phyloP scores from a whole-genome alignment of 1,140 invertebrate species.

The Nylanderia fulva region DNA sequence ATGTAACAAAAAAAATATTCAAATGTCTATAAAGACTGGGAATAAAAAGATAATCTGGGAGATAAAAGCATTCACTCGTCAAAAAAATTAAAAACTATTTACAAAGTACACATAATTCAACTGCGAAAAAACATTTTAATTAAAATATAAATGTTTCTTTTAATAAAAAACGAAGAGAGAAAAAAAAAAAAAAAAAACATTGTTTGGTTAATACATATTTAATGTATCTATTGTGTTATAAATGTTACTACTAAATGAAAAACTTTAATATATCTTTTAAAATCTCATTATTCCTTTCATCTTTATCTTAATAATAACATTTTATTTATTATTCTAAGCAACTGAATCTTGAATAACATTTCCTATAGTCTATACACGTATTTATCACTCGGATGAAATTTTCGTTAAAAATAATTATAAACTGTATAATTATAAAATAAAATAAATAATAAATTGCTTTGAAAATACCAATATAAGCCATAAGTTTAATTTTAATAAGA shows the following conservation, averaged over 20 bases:
- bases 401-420: background rate
- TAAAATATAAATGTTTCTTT: background rate
- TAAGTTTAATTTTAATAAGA: slow-evolving; percentile 2
- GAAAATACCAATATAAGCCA: background rate
- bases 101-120: background rate
- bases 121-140: background rate
- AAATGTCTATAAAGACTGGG: background rate
- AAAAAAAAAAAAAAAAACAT: background rate
- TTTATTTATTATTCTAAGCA: background rate
- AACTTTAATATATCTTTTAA: background rate
- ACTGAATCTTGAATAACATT: background rate
- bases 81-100: background rate
- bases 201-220: background rate
- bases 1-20: slow-evolving; percentile 23
- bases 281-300: background rate
- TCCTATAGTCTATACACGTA: background rate
- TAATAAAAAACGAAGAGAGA: background rate
- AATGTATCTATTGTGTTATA: background rate
- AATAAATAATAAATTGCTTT: background rate
- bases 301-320: background rate
- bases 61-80: background rate
- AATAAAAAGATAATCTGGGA: slow-evolving; percentile 1
- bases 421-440: too few relatives aligned
- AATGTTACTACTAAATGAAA: background rate
- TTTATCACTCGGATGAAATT: background rate